These are phyloP conservation scores for Myotis planiceps DNA, from an alignment of 2,797 vertebrate genomes.

Conservation along the genomic window DNA sequence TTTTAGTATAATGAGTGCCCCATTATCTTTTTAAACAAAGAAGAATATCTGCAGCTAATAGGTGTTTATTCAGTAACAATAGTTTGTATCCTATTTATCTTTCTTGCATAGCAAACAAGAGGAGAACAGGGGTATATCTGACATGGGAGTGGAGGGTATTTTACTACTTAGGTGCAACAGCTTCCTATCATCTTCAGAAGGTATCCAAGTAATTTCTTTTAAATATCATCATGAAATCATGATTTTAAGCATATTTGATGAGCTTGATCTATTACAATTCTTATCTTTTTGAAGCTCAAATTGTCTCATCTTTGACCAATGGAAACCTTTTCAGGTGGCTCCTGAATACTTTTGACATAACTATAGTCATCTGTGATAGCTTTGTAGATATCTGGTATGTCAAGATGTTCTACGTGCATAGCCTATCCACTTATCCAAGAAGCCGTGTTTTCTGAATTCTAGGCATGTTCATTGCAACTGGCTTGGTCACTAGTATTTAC, in stretches of 20 bases:
- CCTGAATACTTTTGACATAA: not conserved
- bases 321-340: not conserved
- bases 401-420: not conserved
- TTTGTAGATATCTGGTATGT: not conserved
- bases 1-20: not conserved
- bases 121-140: not conserved
- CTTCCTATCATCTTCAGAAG: not conserved
- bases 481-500: not conserved
- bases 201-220: not conserved
- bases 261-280: not conserved
- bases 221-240: not conserved
- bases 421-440: not conserved
- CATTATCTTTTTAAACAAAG: not conserved
- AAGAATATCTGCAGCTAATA: not conserved
- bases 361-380: not conserved
- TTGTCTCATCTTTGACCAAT: not conserved
- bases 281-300: not conserved
- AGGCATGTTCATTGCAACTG: not conserved
- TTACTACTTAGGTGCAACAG: not conserved
- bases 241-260: not conserved
- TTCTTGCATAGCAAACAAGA: not conserved
- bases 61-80: not conserved
- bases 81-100: not conserved
- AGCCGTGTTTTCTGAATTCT: not conserved
- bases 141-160: not conserved